A percentile compares a stretch with the other conserved stretches of the same genome.
phyloP scores from a whole-genome alignment of 2,113 vertebrate species.

The Crotalus helleri region DNA sequence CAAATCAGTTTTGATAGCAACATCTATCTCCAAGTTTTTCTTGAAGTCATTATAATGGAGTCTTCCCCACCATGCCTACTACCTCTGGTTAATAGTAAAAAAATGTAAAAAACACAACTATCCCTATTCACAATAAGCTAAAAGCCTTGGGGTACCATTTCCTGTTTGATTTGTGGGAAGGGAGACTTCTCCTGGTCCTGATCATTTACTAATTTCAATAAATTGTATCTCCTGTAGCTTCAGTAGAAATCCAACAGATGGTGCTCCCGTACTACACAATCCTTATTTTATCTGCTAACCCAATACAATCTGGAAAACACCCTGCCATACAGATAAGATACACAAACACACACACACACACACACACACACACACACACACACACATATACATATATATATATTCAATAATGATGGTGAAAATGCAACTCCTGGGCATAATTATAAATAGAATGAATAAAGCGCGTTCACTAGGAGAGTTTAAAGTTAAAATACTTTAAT shows the following conservation, averaged over 20 bases:
- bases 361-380: no score
- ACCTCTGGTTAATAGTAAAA: neutral
- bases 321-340: neutral
- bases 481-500: no score
- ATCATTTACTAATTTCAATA: neutral
- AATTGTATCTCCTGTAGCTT: neutral
- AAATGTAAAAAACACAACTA: neutral
- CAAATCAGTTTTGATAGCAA: neutral
- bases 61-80: neutral
- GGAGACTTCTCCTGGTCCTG: neutral
- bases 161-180: neutral
- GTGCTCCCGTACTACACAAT: neutral
- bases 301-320: neutral
- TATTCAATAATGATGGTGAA: no score
- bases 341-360: no score
- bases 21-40: neutral
- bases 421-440: no score
- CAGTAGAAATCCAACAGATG: slow-evolving; percentile 13
- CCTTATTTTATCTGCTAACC: neutral
- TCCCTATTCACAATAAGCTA: neutral
- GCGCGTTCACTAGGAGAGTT: no score
- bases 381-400: no score
- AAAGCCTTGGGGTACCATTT: neutral
- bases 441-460: no score
- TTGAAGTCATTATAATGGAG: neutral